These are phyloP conservation scores for Brachyptera risi DNA, from an alignment of 2,888 invertebrate species.

Conservation along the genomic window DNA sequence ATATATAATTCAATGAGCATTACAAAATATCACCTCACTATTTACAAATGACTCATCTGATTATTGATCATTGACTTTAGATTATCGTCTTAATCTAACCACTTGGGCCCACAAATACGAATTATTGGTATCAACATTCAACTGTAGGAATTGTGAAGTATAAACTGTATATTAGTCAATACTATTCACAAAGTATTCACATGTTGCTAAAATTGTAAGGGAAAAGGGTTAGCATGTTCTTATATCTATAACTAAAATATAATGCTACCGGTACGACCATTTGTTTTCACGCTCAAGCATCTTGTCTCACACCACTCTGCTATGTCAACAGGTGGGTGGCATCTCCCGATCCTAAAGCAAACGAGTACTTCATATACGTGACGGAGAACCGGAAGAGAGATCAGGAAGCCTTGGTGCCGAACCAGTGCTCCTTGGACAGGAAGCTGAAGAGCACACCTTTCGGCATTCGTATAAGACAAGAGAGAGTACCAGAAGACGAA, in stretches of 20 bases:
- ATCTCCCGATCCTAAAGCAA: conserved; percentile 46
- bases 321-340: conserved; percentile 47
- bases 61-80: too few relatives aligned
- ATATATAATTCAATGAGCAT: too few relatives aligned
- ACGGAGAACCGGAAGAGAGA: conserved; percentile 42
- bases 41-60: too few relatives aligned
- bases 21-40: too few relatives aligned
- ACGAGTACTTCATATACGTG: conserved; percentile 45
- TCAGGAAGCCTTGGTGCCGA: conserved; percentile 39
- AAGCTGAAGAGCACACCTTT: conserved; percentile 45
- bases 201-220: too few relatives aligned
- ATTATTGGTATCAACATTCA: too few relatives aligned
- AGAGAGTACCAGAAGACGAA: conserved; percentile 35
- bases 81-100: too few relatives aligned
- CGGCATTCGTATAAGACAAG: conserved; percentile 43
- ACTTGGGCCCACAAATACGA: too few relatives aligned
- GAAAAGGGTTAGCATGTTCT: too few relatives aligned
- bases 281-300: neutral
- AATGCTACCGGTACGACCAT: neutral
- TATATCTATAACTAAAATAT: neutral
- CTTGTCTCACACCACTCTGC: neutral
- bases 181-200: too few relatives aligned
- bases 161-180: too few relatives aligned
- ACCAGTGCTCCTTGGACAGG: conserved; percentile 48
- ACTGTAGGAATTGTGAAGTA: too few relatives aligned